These are phyloP conservation scores for Lottia gigantea DNA, from an alignment of 2,888 invertebrate species.

Conservation along the genomic window DNA sequence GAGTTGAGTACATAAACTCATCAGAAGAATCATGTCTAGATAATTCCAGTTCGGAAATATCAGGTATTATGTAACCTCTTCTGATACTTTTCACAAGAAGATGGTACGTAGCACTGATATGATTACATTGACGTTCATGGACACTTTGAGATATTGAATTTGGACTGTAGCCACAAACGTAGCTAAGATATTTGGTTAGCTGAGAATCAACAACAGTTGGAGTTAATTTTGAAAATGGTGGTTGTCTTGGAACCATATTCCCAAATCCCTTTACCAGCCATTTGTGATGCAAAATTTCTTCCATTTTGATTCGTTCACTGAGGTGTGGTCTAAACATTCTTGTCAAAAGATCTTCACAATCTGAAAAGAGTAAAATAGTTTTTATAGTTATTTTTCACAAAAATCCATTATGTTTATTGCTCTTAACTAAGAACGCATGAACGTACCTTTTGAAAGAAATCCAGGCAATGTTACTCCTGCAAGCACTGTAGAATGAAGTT, in stretches of 20 bases:
- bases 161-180: slow-evolving; percentile 8
- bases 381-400: too few species aligned
- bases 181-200: slow-evolving; percentile 49
- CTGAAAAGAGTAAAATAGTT: slow-evolving; percentile 32
- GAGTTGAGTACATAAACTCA: not conserved
- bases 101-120: not conserved
- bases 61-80: not conserved
- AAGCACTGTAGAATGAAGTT: slow-evolving; percentile 54
- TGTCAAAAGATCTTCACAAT: slow-evolving; percentile 45
- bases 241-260: slow-evolving; percentile 37
- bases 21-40: not conserved
- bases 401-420: too few species aligned
- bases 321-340: slow-evolving; percentile 48
- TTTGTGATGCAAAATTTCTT: slow-evolving; percentile 46
- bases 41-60: not conserved
- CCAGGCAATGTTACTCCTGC: slow-evolving; percentile 53
- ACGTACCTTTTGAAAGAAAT: slow-evolving; percentile 45
- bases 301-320: slow-evolving; percentile 45
- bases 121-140: not conserved
- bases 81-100: not conserved
- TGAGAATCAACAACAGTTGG: slow-evolving; percentile 38
- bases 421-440: not conserved
- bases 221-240: slow-evolving; percentile 37
- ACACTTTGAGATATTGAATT: not conserved
- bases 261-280: slow-evolving; percentile 45